Percentiles rank a stretch among this genome's conserved stretches.
These are phyloP conservation scores for Myanophis thanlyinensis DNA, from an alignment of 2,113 vertebrate genomes.

Conservation along the genomic window DNA sequence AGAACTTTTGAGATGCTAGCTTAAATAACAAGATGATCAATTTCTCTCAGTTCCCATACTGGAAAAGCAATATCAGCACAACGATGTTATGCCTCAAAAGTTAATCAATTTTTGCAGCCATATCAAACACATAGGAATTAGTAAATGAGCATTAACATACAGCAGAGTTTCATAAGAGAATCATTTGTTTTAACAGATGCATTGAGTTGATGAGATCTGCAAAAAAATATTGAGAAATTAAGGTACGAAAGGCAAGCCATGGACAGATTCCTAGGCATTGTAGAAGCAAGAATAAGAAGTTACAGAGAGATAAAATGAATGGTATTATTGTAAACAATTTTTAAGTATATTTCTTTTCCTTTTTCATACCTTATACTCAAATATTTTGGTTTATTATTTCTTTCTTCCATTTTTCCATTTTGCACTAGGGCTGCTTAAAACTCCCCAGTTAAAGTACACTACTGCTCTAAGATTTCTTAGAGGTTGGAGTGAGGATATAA, in stretches of 20 bases:
- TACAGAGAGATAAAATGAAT: neutral
- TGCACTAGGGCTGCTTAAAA: neutral
- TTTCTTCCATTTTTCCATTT: neutral
- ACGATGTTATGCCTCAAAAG: neutral
- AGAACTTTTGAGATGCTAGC: conserved; percentile 11
- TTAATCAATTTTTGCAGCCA: neutral
- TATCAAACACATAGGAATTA: neutral
- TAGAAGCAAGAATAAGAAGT: neutral
- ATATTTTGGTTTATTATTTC: neutral
- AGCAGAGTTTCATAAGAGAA: neutral
- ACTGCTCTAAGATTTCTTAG: neutral
- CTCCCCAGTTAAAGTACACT: neutral
- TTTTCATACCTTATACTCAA: neutral
- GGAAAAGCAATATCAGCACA: neutral
- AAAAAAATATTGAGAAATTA: neutral
- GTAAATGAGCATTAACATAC: neutral
- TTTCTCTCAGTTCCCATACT: neutral
- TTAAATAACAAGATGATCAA: neutral
- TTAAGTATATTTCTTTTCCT: neutral
- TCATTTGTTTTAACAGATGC: neutral
- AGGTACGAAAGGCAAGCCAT: neutral
- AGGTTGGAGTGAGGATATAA: neutral
- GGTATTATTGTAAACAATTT: neutral
- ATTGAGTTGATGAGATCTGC: neutral
- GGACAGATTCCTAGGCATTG: neutral